Conservation (phyloP, 2,888 invertebrate genomes). For the Ennomos erosarius region DNA sequence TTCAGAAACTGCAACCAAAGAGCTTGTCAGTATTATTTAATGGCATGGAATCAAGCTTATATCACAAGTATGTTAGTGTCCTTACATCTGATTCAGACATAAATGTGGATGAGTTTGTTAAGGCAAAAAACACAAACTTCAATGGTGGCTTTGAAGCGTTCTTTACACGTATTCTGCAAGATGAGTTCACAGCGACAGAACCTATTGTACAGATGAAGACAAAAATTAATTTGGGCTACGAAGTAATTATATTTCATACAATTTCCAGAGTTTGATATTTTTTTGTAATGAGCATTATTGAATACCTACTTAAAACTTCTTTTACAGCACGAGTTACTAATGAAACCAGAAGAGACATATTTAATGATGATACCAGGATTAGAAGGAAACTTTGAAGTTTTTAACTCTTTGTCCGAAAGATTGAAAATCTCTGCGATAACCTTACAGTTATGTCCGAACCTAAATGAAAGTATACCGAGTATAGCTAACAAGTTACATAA, state of each 20-base stretch:
- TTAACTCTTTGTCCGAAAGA: not conserved
- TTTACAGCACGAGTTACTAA: constrained; percentile 24
- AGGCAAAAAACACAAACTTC: not conserved
- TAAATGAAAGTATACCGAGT: not conserved
- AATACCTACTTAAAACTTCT: not conserved
- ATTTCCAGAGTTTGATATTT: too few species aligned
- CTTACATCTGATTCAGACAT: constrained; percentile 1
- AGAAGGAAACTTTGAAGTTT: not conserved
- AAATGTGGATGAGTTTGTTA: not conserved
- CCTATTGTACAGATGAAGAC: constrained; percentile 28
- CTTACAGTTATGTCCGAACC: not conserved
- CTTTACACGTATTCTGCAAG: constrained; percentile 18
- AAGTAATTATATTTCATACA: constrained; percentile 6
- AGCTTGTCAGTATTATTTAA: constrained; percentile 13
- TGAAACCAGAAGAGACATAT: not conserved
- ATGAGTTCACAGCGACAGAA: constrained; percentile 23
- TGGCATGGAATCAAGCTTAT: constrained; percentile 22
- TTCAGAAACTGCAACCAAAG: constrained; percentile 7
- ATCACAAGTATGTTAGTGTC: constrained; percentile 23
- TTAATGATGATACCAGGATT: constrained; percentile 1
- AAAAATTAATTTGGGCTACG: not conserved
- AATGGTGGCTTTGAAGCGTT: constrained; percentile 23
- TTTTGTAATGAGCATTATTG: too few species aligned
- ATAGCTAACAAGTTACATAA: not conserved
- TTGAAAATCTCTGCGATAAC: not conserved